Percentiles rank a stretch among this genome's conserved stretches.
phyloP scores from a whole-genome alignment of 2,797 vertebrate genomes.

The Gorsachius magnificus region DNA sequence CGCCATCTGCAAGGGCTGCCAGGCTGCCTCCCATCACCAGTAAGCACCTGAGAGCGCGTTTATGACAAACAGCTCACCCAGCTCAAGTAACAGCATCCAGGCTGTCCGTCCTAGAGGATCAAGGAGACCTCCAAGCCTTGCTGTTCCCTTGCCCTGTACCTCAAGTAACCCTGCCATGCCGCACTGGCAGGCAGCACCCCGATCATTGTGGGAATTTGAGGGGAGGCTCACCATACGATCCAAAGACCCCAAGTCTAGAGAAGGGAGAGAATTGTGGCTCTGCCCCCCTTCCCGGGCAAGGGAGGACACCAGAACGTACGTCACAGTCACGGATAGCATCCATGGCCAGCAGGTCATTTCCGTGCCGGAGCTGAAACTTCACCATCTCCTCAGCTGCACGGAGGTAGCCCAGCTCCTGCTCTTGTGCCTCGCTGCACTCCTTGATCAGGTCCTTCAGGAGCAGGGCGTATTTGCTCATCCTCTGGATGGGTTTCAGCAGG shows the following conservation, averaged over 20 bases:
- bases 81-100: neutral
- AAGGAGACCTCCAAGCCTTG: neutral
- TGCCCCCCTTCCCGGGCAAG: rapidly evolving
- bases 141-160: neutral
- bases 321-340: conserved; percentile 84
- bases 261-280: neutral
- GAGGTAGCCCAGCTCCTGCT: conserved; percentile 75
- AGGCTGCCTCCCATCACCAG: neutral
- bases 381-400: conserved; percentile 80
- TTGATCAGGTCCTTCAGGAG: conserved; percentile 82
- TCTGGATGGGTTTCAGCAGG: conserved; percentile 84
- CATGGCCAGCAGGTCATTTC: conserved; percentile 85
- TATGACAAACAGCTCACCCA: neutral
- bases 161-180: neutral
- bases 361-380: conserved; percentile 82
- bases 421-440: conserved; percentile 73
- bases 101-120: neutral
- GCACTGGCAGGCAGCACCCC: neutral
- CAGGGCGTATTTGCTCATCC: conserved; percentile 84
- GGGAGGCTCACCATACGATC: neutral
- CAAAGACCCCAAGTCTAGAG: neutral
- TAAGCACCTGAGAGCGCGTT: neutral
- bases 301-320: conserved; percentile 58
- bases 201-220: neutral
- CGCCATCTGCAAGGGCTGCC: neutral